Evolutionary conservation across 1,140 invertebrate species (phyloP).

Genomic region (Eufriesea mexicana): DNA sequence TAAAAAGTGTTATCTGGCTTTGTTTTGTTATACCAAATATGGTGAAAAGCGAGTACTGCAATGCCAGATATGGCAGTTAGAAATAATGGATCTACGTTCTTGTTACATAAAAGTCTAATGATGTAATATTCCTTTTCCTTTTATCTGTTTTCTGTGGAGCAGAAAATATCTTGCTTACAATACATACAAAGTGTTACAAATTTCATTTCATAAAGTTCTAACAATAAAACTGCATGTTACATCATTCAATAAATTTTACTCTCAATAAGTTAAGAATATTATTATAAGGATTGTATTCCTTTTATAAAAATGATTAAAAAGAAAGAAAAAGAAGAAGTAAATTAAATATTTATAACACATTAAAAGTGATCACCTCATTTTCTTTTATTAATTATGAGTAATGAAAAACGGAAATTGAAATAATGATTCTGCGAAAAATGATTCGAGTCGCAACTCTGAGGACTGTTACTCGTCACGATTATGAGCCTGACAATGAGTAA

Average conservation of each 20-base stretch:
- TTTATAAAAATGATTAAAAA: neutral
- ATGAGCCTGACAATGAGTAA: conserved; percentile 34
- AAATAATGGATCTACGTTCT: neutral
- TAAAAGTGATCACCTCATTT: neutral
- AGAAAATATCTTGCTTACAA: no score
- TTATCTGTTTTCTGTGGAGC: no score
- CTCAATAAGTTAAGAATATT: neutral
- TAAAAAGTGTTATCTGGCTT: neutral
- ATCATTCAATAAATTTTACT: neutral
- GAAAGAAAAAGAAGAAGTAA: no score
- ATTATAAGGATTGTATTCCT: no score
- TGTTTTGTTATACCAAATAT: neutral
- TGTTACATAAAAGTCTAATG: neutral
- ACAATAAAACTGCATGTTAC: no score
- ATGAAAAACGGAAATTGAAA: neutral
- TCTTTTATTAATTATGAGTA: neutral
- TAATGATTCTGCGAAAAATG: conserved; percentile 1
- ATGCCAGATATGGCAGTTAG: neutral
- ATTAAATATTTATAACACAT: neutral
- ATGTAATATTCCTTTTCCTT: no score
- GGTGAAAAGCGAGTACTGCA: neutral
- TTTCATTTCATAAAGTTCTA: no score
- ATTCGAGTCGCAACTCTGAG: conserved; percentile 1
- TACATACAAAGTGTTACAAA: no score
- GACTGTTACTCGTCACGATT: conserved; percentile 18